Evolutionary conservation across 2,113 vertebrate genomes (phyloP), one percentile per base, ranked within the genome.

Genomic region (Sigmodon hispidus): DNA sequence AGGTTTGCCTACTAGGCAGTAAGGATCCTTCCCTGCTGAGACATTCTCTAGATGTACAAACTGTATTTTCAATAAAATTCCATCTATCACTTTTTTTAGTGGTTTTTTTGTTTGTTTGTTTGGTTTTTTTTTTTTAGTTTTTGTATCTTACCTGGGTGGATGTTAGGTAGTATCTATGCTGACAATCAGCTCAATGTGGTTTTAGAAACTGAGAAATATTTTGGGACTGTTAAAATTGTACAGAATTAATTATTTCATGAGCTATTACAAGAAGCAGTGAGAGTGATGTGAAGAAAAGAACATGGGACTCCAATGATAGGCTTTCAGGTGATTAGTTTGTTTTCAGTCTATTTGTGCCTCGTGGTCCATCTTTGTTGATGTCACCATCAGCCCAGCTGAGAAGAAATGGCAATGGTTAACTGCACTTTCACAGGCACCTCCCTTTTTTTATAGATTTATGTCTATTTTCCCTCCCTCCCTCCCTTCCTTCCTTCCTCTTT

Each of bases 141-240:
- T 72, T 76, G 52, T 86, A 10, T 75, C 31, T 26, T 63, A 34
- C 63, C 75, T 65, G 73, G 55, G 0, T 26, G 52, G 76, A 15
- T 75, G 52, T 81, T 87, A 34, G 77, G 48, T 22, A 9, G 3
- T 10, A 84, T 94, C 79, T 15, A 57, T 70, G n/a, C 3, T 84
- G 55, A 17, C 65, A 86, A 85, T 36, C 65, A 73, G 34, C 6
- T 79, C 55, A 85, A 12, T 43, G 19, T 31, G 87, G 59, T 77
- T 80, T 86, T 86, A 36, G 16, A 45, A 95, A 86, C 24, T n/a
- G n/a, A n/a, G n/a, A n/a, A 70, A 63, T 70, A 45, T 77, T 95
- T 88, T 7, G 8, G 57, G 61, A 9, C 19, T 31, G 8, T 65
- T 43, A 89, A 80, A 76, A 17, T 48, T 85, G 29, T 48, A 65